These are phyloP conservation scores for Lissonota sp. DNA, from an alignment of 2,888 invertebrate species.

Conservation along the genomic window DNA sequence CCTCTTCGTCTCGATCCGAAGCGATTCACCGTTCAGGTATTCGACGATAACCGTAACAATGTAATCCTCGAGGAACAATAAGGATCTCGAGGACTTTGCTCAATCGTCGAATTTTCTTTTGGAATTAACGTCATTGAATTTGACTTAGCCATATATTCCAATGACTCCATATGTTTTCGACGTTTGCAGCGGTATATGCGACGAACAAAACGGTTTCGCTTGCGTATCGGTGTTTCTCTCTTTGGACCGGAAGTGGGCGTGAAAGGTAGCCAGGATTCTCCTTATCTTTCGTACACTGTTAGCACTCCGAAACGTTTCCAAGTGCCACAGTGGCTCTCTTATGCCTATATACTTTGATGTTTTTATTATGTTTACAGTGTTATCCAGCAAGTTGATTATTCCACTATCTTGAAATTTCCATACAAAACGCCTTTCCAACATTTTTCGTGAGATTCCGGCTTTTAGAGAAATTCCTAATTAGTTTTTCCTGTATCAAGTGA, in stretches of 20 bases:
- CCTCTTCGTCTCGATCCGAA: slow-evolving; percentile 6
- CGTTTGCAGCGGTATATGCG: too few species aligned
- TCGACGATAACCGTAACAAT: background rate
- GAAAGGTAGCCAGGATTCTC: slow-evolving; percentile 70
- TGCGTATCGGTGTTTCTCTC: slow-evolving; percentile 48
- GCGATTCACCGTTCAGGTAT: slow-evolving; percentile 18
- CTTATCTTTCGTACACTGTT: slow-evolving; percentile 70
- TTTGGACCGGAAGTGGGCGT: slow-evolving; percentile 77
- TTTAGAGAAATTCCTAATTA: too few species aligned
- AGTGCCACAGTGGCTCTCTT: too few species aligned
- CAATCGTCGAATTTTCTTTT: slow-evolving; percentile 24
- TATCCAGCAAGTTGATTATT: slow-evolving; percentile 26
- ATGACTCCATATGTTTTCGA: too few species aligned
- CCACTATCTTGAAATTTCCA: too few species aligned
- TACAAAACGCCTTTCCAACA: too few species aligned
- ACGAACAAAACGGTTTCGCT: too few species aligned
- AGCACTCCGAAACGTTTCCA: background rate
- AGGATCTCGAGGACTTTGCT: slow-evolving; percentile 12
- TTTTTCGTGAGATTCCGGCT: too few species aligned
- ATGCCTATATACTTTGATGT: too few species aligned
- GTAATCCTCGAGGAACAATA: slow-evolving; percentile 49
- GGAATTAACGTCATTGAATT: too few species aligned
- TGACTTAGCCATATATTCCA: too few species aligned
- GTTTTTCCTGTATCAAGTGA: too few species aligned
- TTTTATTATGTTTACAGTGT: background rate